A percentile compares a stretch with the other conserved stretches of the same genome.
Conservation (phyloP, 2,888 invertebrate genomes). For the Bhutanitis thaidina region DNA sequence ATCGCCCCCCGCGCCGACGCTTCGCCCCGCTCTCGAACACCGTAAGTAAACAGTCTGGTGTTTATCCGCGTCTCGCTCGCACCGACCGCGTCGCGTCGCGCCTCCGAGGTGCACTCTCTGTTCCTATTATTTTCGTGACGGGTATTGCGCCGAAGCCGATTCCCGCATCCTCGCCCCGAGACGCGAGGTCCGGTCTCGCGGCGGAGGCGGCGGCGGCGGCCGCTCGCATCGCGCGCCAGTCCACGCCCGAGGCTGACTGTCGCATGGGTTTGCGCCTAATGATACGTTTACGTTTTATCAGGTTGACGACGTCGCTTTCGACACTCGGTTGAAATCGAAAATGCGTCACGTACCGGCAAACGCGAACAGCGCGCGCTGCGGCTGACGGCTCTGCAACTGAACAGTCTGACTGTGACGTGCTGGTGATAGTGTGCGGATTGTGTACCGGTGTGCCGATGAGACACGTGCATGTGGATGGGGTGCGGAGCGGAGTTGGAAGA, state of each 20-base stretch:
- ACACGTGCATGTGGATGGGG: conserved; percentile 75
- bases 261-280: conserved; percentile 67
- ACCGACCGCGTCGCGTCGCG: conserved; percentile 77
- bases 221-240: conserved; percentile 69
- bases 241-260: conserved; percentile 74
- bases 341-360: conserved; percentile 57
- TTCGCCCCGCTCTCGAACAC: conserved; percentile 70
- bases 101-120: conserved; percentile 79
- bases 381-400: conserved; percentile 42
- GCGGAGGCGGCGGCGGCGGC: conserved; percentile 73
- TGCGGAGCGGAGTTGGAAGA: conserved; percentile 71
- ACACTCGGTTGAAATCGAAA: conserved; percentile 59
- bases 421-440: conserved; percentile 56
- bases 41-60: conserved; percentile 80
- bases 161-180: conserved; percentile 79
- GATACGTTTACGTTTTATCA: conserved; percentile 53
- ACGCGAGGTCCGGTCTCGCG: conserved; percentile 78
- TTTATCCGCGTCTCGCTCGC: conserved; percentile 80
- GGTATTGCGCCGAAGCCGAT: conserved; percentile 80
- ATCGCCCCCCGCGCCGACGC: conserved; percentile 60
- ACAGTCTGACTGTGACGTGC: conserved; percentile 42
- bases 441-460: conserved; percentile 69
- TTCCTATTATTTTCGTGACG: conserved; percentile 81
- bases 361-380: conserved; percentile 44
- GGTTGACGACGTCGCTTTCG: conserved; percentile 35